Evolutionary conservation across 2,113 vertebrate genomes (phyloP), one percentile per base, ranked within the genome.

Genomic region (Trematomus loennbergii): DNA sequence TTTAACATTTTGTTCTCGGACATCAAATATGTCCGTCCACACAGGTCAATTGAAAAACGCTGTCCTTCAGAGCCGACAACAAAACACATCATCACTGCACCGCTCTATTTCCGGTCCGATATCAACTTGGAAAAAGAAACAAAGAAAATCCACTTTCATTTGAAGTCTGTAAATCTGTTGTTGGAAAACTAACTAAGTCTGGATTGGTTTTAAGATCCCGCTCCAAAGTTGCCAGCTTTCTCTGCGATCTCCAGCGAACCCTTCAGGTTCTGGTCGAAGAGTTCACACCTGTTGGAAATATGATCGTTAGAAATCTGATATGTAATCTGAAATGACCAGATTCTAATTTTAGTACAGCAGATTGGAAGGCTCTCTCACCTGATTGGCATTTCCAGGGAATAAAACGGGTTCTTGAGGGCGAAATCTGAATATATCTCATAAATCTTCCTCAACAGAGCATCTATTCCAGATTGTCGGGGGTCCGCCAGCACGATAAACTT

Each of bases 401-500:
- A 99, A 90, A 99, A 99, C 0, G 98, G 98, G 83, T 99, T 99
- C 94, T 99, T 99, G 67, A 99, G 95, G 11, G 98, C 98, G 13
- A 95, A 99, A 91, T 99, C 98, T 1, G 98, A 99, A 85, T 99
- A 99, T 74, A 99, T 97, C 92, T 99, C 98, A 16, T 99, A 99
- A 86, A 99, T 97, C 93, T 99, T 99, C 87, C 96, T 95, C 50
- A 99, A 94, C 20, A 99, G 95, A 1, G 96, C 82, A 8, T 99
- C 98, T 22, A 98, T 97, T 3, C 98, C 97, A 0, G 97, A 94
- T 83, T 99, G 98, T 2, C 97, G 94, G 3, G n/a, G 98, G 87
- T 99, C 98, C 25, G 97, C 96, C 25, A 99, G 81, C 16, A 99
- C 97, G 50, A 99, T 95, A 69, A 99, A 99, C 83, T 99, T 99